phyloP scores from a whole-genome alignment of 2,797 vertebrate genomes.

The Myotis myotis region DNA sequence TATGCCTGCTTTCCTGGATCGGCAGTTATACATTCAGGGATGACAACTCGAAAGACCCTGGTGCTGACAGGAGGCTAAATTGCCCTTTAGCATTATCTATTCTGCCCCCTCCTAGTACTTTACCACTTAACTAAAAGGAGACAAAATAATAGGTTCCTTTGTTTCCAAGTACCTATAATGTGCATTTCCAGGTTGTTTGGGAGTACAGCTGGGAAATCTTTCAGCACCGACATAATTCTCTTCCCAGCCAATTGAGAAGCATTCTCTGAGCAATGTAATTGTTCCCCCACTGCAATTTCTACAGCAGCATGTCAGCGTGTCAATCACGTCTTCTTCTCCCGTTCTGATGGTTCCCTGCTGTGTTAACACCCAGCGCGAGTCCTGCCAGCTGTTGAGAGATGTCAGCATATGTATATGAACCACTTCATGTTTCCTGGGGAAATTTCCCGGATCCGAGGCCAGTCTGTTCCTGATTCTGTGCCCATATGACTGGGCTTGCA shows the following conservation, averaged over 20 bases:
- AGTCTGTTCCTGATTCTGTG: not conserved
- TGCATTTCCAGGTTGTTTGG: constrained; percentile 72
- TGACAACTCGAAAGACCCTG: constrained; percentile 43
- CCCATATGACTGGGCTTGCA: not conserved
- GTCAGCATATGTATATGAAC: constrained; percentile 61
- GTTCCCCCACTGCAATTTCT: constrained; percentile 44
- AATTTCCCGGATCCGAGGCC: not conserved
- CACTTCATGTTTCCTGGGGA: constrained; percentile 30
- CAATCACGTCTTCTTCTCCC: constrained; percentile 63
- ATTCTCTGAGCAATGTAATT: constrained; percentile 66
- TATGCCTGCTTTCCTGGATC: not conserved
- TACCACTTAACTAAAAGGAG: constrained; percentile 73
- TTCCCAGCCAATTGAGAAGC: constrained; percentile 65
- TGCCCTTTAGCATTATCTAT: constrained; percentile 63
- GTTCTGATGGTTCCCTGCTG: constrained; percentile 62
- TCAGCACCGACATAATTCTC: constrained; percentile 70
- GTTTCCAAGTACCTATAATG: constrained; percentile 61
- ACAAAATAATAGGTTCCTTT: constrained; percentile 75
- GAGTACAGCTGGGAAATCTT: constrained; percentile 70
- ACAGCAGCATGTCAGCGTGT: constrained; percentile 46
- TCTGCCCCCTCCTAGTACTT: constrained; percentile 62
- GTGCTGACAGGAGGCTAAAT: constrained; percentile 52
- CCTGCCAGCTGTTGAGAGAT: constrained; percentile 64
- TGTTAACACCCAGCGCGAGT: constrained; percentile 51
- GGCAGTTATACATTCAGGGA: not conserved